Conservation (phyloP, 2,888 invertebrate genomes). For the Drosophila leonis region DNA sequence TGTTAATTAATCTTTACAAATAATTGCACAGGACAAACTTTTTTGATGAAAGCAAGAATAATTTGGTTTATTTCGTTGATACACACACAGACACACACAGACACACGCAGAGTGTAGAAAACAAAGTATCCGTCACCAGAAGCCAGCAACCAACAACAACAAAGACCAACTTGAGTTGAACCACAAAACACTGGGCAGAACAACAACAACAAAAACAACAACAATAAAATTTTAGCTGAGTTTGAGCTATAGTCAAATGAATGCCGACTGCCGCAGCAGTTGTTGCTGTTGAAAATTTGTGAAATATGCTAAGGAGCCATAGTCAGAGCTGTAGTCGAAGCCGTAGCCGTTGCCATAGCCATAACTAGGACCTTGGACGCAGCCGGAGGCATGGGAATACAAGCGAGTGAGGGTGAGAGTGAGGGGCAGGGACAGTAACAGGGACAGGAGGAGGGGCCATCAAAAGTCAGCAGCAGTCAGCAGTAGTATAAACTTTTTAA, state of each 20-base stretch:
- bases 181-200: slow-evolving; percentile 58
- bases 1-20: slow-evolving; percentile 81
- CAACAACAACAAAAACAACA: slow-evolving; percentile 31
- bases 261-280: slow-evolving; percentile 43
- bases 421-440: not conserved
- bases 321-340: slow-evolving; percentile 18
- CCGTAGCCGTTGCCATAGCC: not conserved
- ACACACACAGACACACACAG: slow-evolving; percentile 18
- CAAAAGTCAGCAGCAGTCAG: slow-evolving; percentile 74
- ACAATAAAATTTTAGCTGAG: slow-evolving; percentile 33
- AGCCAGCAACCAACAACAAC: slow-evolving; percentile 28
- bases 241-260: slow-evolving; percentile 58
- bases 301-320: slow-evolving; percentile 67
- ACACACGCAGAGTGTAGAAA: not conserved
- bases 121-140: slow-evolving; percentile 51
- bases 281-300: slow-evolving; percentile 65
- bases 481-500: slow-evolving; percentile 79
- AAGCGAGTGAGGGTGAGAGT: not conserved
- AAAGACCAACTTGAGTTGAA: slow-evolving; percentile 29
- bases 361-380: not conserved
- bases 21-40: slow-evolving; percentile 75
- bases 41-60: slow-evolving; percentile 79
- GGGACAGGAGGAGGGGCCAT: no score
- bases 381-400: slow-evolving; percentile 7
- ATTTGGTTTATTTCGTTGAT: slow-evolving; percentile 70